Conservation (phyloP, 2,888 invertebrate genomes). For the Eupelmus urozonus region DNA sequence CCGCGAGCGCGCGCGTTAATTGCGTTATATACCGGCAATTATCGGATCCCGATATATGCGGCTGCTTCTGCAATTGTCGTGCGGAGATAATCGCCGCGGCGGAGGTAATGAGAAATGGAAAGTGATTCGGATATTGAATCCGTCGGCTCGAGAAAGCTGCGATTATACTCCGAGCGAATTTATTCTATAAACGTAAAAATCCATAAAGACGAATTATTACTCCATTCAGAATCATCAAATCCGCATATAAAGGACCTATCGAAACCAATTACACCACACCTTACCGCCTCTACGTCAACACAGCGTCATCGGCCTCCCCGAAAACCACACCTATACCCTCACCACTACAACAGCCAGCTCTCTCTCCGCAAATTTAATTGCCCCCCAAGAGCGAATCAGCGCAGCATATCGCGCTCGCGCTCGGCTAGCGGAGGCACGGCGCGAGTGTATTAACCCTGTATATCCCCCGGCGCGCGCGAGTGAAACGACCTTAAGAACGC, state of each 20-base stretch:
- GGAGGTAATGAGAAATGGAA: background rate
- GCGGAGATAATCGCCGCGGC: background rate
- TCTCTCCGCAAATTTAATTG: no score
- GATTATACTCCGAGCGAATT: no score
- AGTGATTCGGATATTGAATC: background rate
- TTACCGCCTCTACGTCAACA: no score
- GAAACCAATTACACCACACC: no score
- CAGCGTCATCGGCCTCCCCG: no score
- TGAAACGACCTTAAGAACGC: constrained; percentile 46
- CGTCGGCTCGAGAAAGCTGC: background rate
- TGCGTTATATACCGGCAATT: constrained; percentile 19
- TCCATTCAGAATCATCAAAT: no score
- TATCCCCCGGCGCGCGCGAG: constrained; percentile 34
- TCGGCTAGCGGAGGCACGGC: no score
- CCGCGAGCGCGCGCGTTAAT: constrained; percentile 21
- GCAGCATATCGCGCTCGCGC: background rate
- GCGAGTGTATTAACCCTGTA: constrained; percentile 50
- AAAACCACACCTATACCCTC: no score
- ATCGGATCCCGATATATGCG: constrained; percentile 8
- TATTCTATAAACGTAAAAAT: no score
- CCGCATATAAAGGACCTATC: no score
- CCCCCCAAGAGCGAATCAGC: background rate
- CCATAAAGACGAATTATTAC: no score
- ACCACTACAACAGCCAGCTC: no score
- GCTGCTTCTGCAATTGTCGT: background rate